Evolutionary conservation across 2,113 vertebrate genomes (phyloP), one percentile per base, ranked within the genome.

Genomic region (Psettodes erumei): DNA sequence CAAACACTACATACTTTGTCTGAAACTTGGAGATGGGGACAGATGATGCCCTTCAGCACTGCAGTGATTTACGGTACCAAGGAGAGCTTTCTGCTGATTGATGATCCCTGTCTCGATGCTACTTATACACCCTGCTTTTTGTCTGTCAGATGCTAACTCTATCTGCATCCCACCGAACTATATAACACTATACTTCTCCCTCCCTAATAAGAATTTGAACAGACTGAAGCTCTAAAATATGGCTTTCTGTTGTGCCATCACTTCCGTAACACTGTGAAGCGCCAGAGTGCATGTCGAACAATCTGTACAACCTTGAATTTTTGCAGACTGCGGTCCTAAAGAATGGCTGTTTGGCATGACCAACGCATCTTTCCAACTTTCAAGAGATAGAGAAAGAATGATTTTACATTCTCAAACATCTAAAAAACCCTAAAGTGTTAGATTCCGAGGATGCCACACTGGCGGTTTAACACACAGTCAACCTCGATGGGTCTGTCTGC

Each of bases 1-100:
- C 32, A 54, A 38, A 32, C 5, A 8, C 43, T 28, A 48, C 42
- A 73, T 38, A 30, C 32, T 58, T 40, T 59, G 48, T 28, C 50
- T 60, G 62, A 83, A 63, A 66, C 72, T 33, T 54, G 37, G 54
- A 83, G 79, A 81, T 50, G 32, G 59, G 23, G 48, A 77, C 75
- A 82, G 67, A 81, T 81, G 66, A 85, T 77, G 75, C 65, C 73
- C 83, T 66, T 72, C 32, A 5, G 64, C 66, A 37, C 37, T 63
- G 65, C 69, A 53, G 67, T 70, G 63, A 84, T 79, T 76, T 72
- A 77, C 43, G 69, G 23, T 37, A 2, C 43, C 58, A 81, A 72
- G 43, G 40, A 80, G 56, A 75, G 71, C 79, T 37, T 65, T 30
- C 43, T 69, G 71, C 19, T 84, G 84, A 88, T 81, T 65, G 85